These are phyloP conservation scores for Patella depressa DNA, from an alignment of 2,888 invertebrate species.

Conservation along the genomic window DNA sequence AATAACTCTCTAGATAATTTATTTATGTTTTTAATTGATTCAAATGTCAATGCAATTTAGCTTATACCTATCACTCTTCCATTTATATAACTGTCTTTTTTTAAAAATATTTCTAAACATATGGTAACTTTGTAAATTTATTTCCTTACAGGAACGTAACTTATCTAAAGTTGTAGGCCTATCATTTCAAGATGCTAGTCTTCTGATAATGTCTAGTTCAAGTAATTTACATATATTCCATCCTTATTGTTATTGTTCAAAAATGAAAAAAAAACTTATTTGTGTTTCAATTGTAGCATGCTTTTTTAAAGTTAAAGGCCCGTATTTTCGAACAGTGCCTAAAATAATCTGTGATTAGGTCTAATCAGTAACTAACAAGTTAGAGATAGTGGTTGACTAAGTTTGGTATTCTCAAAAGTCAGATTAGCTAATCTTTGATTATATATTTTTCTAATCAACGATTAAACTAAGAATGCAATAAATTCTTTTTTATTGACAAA, in stretches of 20 bases:
- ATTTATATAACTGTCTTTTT: background rate
- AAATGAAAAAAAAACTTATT: background rate
- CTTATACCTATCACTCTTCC: background rate
- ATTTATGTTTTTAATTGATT: background rate
- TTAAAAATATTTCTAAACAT: background rate
- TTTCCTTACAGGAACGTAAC: background rate
- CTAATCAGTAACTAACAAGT: too few relatives aligned
- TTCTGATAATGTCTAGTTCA: conserved; percentile 1
- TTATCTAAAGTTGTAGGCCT: background rate
- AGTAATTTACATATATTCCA: background rate
- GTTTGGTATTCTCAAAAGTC: too few relatives aligned
- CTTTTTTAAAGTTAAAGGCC: background rate
- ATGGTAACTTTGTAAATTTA: background rate
- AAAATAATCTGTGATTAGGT: too few relatives aligned
- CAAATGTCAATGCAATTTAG: background rate
- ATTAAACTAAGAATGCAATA: too few relatives aligned
- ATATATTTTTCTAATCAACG: too few relatives aligned
- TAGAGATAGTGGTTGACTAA: too few relatives aligned
- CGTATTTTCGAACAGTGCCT: too few relatives aligned
- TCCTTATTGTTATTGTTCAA: background rate
- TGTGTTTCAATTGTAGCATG: background rate
- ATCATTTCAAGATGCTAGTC: conserved; percentile 1
- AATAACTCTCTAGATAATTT: background rate
- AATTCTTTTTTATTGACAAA: too few relatives aligned
- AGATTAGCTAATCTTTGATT: too few relatives aligned